These are phyloP conservation scores for Rattus rattus DNA, from an alignment of 2,113 vertebrate genomes.

Conservation along the genomic window DNA sequence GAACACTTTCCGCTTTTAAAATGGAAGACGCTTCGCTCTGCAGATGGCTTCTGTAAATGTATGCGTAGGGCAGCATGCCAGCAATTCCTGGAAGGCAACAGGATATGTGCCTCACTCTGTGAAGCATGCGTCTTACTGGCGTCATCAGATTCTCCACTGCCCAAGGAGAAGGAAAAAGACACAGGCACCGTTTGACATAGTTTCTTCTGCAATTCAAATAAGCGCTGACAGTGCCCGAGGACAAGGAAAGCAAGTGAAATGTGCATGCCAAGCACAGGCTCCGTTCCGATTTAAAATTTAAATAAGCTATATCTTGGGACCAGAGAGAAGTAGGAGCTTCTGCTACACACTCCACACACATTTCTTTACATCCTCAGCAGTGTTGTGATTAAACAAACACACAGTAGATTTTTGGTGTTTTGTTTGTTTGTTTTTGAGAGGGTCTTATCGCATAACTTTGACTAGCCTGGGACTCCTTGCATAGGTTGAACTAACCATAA, in stretches of 20 bases:
- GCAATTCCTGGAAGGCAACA: constrained; percentile 63
- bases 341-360: neutral
- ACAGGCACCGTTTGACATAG: neutral
- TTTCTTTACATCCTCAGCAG: neutral
- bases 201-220: neutral
- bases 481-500: neutral
- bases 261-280: neutral
- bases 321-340: neutral
- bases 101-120: constrained; percentile 31
- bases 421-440: neutral
- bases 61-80: constrained; percentile 38
- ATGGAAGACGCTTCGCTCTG: constrained; percentile 63
- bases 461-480: neutral
- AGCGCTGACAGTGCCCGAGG: neutral
- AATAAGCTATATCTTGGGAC: neutral
- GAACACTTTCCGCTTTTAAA: constrained; percentile 26
- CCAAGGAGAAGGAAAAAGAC: constrained; percentile 13
- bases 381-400: neutral
- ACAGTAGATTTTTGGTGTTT: neutral
- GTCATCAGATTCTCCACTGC: constrained; percentile 63
- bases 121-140: neutral
- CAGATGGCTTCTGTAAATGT: constrained; percentile 37
- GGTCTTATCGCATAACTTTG: neutral
- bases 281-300: neutral
- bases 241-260: neutral